These are phyloP conservation scores for Caenorhabditis doughertyi DNA, from an alignment of 2,888 invertebrate species.

Conservation along the genomic window DNA sequence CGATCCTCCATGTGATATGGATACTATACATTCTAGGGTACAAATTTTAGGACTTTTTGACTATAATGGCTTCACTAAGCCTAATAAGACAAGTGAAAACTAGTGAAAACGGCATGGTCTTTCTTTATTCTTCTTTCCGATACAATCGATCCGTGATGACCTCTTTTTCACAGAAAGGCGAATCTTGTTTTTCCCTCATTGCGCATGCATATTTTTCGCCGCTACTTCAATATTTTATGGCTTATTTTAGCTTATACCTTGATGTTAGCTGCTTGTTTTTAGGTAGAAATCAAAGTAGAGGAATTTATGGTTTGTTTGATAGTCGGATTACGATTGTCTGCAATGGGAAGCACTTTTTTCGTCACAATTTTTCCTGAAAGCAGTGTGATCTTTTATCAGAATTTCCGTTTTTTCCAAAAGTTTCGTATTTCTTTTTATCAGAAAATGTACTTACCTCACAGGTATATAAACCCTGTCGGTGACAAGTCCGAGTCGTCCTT, in stretches of 20 bases:
- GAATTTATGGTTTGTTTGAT: conserved; percentile 18
- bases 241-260: background rate
- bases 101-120: conserved; percentile 29
- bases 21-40: conserved; percentile 4
- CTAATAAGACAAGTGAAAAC: conserved; percentile 38
- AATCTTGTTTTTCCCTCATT: conserved; percentile 36
- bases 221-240: background rate
- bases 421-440: conserved; percentile 57
- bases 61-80: conserved; percentile 13
- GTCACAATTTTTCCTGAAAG: conserved; percentile 31
- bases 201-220: conserved; percentile 14
- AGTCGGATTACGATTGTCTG: conserved; percentile 31
- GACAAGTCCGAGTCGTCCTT: conserved; percentile 40
- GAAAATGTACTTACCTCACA: conserved; percentile 34
- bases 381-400: conserved; percentile 51
- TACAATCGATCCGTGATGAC: conserved; percentile 63
- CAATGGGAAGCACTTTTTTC: background rate
- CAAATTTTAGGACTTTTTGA: background rate
- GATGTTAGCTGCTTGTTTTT: conserved; percentile 26
- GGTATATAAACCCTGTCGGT: conserved; percentile 48
- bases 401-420: conserved; percentile 30
- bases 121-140: conserved; percentile 43
- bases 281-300: background rate
- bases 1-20: conserved; percentile 29
- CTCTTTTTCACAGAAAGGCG: conserved; percentile 45